These are phyloP conservation scores for Conistra vaccinii DNA, from an alignment of 2,888 invertebrate species.

Conservation along the genomic window DNA sequence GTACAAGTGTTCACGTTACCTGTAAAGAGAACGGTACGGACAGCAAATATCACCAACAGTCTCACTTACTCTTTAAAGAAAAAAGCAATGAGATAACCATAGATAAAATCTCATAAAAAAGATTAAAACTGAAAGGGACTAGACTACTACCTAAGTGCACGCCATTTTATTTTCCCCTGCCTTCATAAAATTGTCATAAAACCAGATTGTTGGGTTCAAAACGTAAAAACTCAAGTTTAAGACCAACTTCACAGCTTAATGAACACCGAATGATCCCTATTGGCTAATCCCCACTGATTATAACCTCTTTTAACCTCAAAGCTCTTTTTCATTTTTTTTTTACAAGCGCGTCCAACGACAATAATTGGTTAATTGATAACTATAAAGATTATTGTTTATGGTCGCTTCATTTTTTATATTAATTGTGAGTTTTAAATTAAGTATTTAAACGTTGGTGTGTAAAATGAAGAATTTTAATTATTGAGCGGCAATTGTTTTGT, in stretches of 20 bases:
- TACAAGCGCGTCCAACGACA: conserved; percentile 53
- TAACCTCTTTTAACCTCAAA: conserved; percentile 58
- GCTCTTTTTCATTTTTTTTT: conserved; percentile 43
- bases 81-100: conserved; percentile 2
- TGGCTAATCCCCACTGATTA: conserved; percentile 59
- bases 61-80: not conserved
- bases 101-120: conserved; percentile 41
- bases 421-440: conserved; percentile 58
- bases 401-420: conserved; percentile 37
- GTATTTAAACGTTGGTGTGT: conserved; percentile 53
- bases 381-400: conserved; percentile 64
- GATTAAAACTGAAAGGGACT: conserved; percentile 46
- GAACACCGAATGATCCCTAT: conserved; percentile 47
- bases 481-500: conserved; percentile 36
- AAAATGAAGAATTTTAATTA: conserved; percentile 41
- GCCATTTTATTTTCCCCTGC: conserved; percentile 44
- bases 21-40: no score
- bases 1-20: not conserved
- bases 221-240: conserved; percentile 58
- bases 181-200: conserved; percentile 65
- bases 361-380: conserved; percentile 68
- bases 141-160: conserved; percentile 40
- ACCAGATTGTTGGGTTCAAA: conserved; percentile 39
- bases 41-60: not conserved
- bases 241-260: conserved; percentile 52